Conservation (phyloP, 2,113 vertebrate species). For the Formicarius rufipectus region DNA sequence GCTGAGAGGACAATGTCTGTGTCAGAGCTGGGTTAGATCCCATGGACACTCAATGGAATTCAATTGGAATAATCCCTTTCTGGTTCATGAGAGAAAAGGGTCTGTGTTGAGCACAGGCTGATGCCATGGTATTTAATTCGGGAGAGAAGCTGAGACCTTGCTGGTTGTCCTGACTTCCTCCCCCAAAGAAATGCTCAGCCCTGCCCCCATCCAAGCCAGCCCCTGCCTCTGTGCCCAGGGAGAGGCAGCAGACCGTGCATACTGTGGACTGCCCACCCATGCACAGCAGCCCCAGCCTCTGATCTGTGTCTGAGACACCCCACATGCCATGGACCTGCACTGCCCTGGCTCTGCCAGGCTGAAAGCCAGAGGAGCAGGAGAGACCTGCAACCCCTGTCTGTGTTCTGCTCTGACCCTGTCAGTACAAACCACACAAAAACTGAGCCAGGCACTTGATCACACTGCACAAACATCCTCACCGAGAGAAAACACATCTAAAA, state of each 20-base stretch:
- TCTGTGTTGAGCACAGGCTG: not conserved
- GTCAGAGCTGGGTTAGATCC: not conserved
- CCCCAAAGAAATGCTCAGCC: not conserved
- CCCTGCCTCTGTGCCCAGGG: not conserved
- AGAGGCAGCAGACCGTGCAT: not conserved
- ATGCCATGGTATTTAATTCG: not conserved
- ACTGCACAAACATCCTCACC: not conserved
- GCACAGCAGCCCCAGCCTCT: not conserved
- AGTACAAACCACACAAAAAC: not conserved
- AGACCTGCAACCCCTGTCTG: rapidly evolving
- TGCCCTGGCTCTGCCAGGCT: not conserved
- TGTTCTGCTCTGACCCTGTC: not conserved
- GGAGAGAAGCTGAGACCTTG: not conserved
- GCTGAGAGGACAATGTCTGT: not conserved
- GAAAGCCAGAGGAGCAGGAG: not conserved
- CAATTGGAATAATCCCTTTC: not conserved
- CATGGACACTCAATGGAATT: not conserved
- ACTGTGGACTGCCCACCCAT: rapidly evolving
- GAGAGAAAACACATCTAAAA: not conserved
- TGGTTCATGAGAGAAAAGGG: not conserved
- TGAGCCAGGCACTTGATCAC: not conserved
- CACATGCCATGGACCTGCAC: not conserved
- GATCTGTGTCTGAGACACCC: not conserved
- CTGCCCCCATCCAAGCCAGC: not conserved
- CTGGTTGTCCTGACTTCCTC: not conserved